Conservation (phyloP, 2,113 vertebrate species). For the Macquaria ambigua region DNA sequence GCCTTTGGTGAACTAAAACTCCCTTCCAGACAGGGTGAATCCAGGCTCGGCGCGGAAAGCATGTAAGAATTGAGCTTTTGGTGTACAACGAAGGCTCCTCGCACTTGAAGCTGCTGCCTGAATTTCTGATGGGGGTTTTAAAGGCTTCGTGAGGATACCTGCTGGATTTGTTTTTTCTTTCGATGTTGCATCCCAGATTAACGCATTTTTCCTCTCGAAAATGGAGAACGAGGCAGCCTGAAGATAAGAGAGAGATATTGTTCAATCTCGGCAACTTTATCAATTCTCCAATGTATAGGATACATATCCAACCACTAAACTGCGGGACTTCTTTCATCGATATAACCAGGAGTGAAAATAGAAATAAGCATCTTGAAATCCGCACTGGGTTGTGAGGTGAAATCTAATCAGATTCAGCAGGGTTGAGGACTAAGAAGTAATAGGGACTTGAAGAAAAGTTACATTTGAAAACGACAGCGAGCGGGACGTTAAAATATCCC, state of each 20-base stretch:
- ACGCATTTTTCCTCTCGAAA: slow-evolving; percentile 23
- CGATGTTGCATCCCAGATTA: slow-evolving; percentile 29
- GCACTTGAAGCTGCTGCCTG: slow-evolving; percentile 28
- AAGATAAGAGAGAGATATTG: slow-evolving; percentile 39
- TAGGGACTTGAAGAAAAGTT: slow-evolving; percentile 75
- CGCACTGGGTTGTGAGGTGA: slow-evolving; percentile 96
- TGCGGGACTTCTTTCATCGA: slow-evolving; percentile 48
- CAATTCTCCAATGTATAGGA: slow-evolving; percentile 18
- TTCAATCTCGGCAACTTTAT: slow-evolving; percentile 55
- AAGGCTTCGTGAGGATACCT: slow-evolving; percentile 54
- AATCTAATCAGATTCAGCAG: slow-evolving; percentile 91
- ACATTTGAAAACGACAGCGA: slow-evolving; percentile 46
- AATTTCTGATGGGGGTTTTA: slow-evolving; percentile 21
- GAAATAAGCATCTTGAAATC: slow-evolving; percentile 84
- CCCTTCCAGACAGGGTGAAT: slow-evolving; percentile 48
- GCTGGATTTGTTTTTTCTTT: slow-evolving; percentile 37
- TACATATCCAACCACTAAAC: slow-evolving; percentile 19
- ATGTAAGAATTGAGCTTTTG: slow-evolving; percentile 42
- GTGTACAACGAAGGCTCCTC: slow-evolving; percentile 19
- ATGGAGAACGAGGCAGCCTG: slow-evolving; percentile 41
- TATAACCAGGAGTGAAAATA: slow-evolving; percentile 36
- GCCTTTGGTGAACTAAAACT: slow-evolving; percentile 66
- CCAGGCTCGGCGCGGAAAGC: slow-evolving; percentile 34
- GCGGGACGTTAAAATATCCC: slow-evolving; percentile 51
- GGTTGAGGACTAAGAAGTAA: slow-evolving; percentile 64